These are phyloP conservation scores for Macheiramphus alcinus DNA, from an alignment of 2,113 vertebrate species.

Conservation along the genomic window DNA sequence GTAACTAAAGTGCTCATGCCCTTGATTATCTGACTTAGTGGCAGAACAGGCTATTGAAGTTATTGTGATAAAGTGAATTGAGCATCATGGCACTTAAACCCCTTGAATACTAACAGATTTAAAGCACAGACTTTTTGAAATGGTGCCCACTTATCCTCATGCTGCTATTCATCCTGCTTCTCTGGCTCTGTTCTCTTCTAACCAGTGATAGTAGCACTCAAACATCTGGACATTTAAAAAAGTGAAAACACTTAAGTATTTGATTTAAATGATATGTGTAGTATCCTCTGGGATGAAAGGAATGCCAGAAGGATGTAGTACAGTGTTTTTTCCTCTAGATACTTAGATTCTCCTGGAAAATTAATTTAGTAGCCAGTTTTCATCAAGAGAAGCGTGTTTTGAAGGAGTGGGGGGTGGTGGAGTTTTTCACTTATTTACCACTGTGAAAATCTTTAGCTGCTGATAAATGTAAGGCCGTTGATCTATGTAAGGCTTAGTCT, in stretches of 20 bases:
- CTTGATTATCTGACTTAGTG: not conserved
- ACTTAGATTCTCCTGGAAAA: not conserved
- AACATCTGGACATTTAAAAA: not conserved
- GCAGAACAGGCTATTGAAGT: conserved; percentile 6
- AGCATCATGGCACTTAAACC: not conserved
- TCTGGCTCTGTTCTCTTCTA: not conserved
- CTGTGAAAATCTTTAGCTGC: not conserved
- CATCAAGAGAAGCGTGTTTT: not conserved
- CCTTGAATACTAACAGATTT: not conserved
- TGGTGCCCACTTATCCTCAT: not conserved
- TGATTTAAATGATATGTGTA: not conserved
- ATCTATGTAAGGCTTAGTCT: not conserved
- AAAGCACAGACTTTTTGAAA: not conserved
- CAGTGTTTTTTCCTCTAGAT: not conserved
- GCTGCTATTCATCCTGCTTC: not conserved
- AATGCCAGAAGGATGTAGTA: not conserved
- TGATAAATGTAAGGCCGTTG: not conserved
- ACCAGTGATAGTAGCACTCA: not conserved
- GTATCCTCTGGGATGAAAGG: not conserved
- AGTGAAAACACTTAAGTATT: not conserved
- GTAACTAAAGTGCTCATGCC: not conserved
- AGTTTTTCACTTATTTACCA: not conserved
- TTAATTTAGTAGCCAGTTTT: not conserved
- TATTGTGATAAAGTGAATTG: not conserved
- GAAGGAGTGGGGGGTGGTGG: not conserved